These are phyloP conservation scores for Aphelocoma californica DNA, from an alignment of 2,797 vertebrate genomes.

Conservation along the genomic window DNA sequence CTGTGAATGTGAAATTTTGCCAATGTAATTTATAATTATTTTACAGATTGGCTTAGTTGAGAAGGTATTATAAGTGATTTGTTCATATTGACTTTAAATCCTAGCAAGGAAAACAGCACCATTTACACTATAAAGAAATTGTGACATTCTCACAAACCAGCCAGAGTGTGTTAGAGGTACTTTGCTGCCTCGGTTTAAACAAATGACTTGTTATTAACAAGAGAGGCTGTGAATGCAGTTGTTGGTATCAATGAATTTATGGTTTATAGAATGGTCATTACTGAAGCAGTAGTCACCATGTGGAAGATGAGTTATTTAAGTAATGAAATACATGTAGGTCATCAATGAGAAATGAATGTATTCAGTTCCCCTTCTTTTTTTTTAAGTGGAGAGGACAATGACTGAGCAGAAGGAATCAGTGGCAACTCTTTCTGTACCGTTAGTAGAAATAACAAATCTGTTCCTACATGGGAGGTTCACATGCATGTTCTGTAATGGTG, in stretches of 20 bases:
- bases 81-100: background rate
- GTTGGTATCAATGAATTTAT: background rate
- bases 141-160: background rate
- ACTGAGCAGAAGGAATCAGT: background rate
- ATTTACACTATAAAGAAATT: background rate
- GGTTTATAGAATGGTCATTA: background rate
- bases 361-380: background rate
- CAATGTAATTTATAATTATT: slow-evolving; percentile 47
- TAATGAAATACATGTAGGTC: background rate
- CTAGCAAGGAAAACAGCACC: background rate
- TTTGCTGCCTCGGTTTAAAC: background rate
- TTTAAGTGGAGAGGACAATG: background rate
- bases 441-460: background rate
- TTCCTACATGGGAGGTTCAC: background rate
- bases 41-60: slow-evolving; percentile 17
- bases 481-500: background rate
- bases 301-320: background rate
- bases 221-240: background rate
- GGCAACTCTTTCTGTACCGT: background rate
- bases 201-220: background rate
- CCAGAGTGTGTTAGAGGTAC: background rate
- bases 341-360: background rate
- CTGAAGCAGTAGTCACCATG: background rate
- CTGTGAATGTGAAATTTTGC: slow-evolving; percentile 50
- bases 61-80: slow-evolving; percentile 8